phyloP scores from a whole-genome alignment of 2,888 invertebrate genomes.

The Drosophila paucipuncta region DNA sequence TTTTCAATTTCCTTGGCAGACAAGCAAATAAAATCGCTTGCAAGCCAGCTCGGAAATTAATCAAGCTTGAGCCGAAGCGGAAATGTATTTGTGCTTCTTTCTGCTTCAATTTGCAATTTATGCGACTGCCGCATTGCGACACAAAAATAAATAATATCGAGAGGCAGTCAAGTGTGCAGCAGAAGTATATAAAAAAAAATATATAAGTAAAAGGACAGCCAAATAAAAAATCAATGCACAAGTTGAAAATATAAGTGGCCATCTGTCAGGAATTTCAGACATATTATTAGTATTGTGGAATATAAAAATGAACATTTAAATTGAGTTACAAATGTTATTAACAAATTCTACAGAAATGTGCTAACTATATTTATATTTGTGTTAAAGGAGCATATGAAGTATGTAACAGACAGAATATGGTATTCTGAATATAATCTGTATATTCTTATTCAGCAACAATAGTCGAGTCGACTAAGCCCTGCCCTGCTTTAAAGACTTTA shows the following conservation, averaged over 20 bases:
- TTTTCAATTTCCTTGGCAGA: slow-evolving; percentile 57
- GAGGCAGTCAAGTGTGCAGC: slow-evolving; percentile 22
- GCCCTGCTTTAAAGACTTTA: background rate
- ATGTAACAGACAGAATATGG: background rate
- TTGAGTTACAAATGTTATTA: background rate
- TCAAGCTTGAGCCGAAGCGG: slow-evolving; percentile 38
- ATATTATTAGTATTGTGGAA: background rate
- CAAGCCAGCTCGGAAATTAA: slow-evolving; percentile 40
- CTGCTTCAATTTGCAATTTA: slow-evolving; percentile 42
- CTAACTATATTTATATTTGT: background rate
- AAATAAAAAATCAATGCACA: slow-evolving; percentile 19
- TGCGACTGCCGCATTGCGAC: slow-evolving; percentile 46
- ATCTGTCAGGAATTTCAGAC: background rate
- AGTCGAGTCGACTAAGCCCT: background rate
- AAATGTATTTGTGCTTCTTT: slow-evolving; percentile 41
- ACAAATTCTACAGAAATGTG: background rate
- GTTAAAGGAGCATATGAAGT: background rate
- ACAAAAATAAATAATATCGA: slow-evolving; percentile 17
- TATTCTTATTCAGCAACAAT: too few relatives aligned
- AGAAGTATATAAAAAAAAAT: background rate
- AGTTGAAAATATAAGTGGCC: background rate
- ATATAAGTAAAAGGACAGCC: background rate
- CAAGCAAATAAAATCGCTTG: slow-evolving; percentile 1
- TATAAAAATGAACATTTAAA: background rate
- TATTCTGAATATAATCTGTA: too few relatives aligned